phyloP scores from a whole-genome alignment of 2,113 vertebrate species.

The Uropsilus gracilis region DNA sequence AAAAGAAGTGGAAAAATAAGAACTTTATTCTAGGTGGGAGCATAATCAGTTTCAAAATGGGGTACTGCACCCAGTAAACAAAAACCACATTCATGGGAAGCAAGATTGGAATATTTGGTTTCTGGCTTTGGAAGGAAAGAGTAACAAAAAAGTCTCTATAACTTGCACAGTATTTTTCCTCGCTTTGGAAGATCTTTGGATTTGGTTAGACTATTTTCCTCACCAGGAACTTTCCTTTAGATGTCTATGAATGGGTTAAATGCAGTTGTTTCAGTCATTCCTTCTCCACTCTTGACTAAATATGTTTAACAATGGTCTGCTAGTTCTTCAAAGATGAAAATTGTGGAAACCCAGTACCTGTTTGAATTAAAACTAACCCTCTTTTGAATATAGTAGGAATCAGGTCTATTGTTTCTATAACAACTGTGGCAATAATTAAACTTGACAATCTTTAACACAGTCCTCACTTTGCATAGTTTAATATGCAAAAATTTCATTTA shows the following conservation, averaged over 20 bases:
- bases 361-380: neutral
- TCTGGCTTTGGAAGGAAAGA: neutral
- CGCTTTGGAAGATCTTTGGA: neutral
- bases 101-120: neutral
- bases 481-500: neutral
- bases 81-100: neutral
- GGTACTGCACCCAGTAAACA: neutral
- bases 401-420: neutral
- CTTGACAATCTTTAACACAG: neutral
- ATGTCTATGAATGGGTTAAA: neutral
- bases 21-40: neutral
- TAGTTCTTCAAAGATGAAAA: neutral
- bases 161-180: neutral
- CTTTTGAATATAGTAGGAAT: neutral
- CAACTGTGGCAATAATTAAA: conserved; percentile 7
- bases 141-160: neutral
- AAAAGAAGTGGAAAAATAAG: neutral
- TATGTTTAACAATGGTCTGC: neutral
- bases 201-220: neutral
- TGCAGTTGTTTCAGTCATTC: neutral
- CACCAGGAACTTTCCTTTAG: neutral
- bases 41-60: neutral
- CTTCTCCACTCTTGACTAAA: neutral
- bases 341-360: neutral
- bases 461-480: neutral